These are phyloP conservation scores for Stomatorhinus walkeri DNA, from an alignment of 2,797 vertebrate species.

Conservation along the genomic window DNA sequence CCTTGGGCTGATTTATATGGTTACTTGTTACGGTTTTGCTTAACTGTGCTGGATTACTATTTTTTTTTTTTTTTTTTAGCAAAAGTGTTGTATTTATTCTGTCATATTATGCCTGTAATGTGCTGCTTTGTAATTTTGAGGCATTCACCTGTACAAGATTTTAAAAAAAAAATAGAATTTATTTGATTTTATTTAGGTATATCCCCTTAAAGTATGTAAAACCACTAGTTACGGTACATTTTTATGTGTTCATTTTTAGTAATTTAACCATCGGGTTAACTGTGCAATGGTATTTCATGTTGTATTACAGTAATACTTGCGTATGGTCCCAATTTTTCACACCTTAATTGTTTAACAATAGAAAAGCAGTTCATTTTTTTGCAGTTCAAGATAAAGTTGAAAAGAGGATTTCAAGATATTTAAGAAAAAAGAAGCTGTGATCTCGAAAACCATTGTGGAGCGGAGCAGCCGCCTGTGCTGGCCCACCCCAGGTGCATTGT, in stretches of 20 bases:
- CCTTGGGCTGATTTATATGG: slow-evolving; percentile 55
- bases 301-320: slow-evolving; percentile 64
- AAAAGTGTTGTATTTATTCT: slow-evolving; percentile 85
- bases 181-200: slow-evolving; percentile 54
- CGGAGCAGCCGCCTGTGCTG: slow-evolving; percentile 45
- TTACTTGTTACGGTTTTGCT: slow-evolving; percentile 61
- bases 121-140: slow-evolving; percentile 83
- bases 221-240: slow-evolving; percentile 68
- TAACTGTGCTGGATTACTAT: slow-evolving; percentile 59
- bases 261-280: slow-evolving; percentile 68
- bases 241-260: slow-evolving; percentile 67
- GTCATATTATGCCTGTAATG: slow-evolving; percentile 71
- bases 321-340: slow-evolving; percentile 53
- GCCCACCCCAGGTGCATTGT: slow-evolving; percentile 48
- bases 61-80: slow-evolving; percentile 54
- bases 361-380: slow-evolving; percentile 47
- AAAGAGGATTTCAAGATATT: slow-evolving; percentile 2
- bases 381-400: slow-evolving; percentile 1
- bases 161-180: slow-evolving; percentile 68
- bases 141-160: slow-evolving; percentile 74
- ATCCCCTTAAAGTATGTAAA: slow-evolving; percentile 58
- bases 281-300: slow-evolving; percentile 74
- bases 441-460: slow-evolving; percentile 46
- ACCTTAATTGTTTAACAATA: slow-evolving; percentile 53
- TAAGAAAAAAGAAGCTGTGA: slow-evolving; percentile 44